Evolutionary conservation across 1,140 invertebrate genomes (phyloP).

Genomic region (Macrosteles quadrilineatus): DNA sequence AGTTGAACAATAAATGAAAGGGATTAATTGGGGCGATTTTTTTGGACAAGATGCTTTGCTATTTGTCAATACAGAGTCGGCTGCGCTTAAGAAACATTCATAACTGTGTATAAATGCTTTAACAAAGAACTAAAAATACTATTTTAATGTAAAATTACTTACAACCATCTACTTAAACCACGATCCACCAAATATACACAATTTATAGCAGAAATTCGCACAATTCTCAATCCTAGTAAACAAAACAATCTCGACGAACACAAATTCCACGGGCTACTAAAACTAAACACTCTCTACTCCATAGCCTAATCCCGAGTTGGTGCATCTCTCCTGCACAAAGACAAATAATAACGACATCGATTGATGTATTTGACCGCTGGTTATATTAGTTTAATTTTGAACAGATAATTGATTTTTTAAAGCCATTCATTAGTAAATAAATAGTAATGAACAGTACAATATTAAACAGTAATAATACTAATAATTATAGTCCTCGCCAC

Average conservation of each 20-base stretch:
- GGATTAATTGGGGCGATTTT: constrained; percentile 7
- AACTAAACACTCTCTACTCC: too few relatives aligned
- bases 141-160: constrained; percentile 40
- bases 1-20: too few relatives aligned
- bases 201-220: constrained; percentile 46
- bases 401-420: too few relatives aligned
- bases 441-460: too few relatives aligned
- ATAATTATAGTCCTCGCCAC: too few relatives aligned
- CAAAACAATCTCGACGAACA: constrained; percentile 56
- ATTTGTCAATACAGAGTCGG: constrained; percentile 21
- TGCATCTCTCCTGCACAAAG: too few relatives aligned
- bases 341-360: too few relatives aligned
- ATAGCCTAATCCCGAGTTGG: too few relatives aligned
- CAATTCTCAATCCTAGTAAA: constrained; percentile 47
- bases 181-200: constrained; percentile 42
- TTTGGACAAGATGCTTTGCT: constrained; percentile 13
- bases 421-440: too few relatives aligned
- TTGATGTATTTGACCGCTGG: too few relatives aligned
- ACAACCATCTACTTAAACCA: constrained; percentile 57
- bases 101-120: background rate
- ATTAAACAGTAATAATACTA: too few relatives aligned
- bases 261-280: constrained; percentile 37
- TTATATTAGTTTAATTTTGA: too few relatives aligned
- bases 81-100: background rate
- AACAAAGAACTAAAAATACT: background rate